Evolutionary conservation across 2,888 invertebrate species (phyloP).

Genomic region (Ochropleura plecta): DNA sequence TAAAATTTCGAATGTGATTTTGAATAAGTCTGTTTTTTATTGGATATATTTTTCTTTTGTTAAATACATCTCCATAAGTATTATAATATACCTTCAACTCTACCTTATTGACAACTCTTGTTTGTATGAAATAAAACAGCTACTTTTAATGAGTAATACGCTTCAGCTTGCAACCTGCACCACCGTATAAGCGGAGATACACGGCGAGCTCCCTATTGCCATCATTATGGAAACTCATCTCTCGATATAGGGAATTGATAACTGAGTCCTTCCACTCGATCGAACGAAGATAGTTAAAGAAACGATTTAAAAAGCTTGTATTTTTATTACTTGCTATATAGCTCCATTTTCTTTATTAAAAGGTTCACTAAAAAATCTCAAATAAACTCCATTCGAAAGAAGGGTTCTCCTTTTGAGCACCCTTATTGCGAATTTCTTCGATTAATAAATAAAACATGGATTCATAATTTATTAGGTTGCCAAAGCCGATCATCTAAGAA

Average conservation of each 20-base stretch:
- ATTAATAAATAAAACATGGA: conserved; percentile 57
- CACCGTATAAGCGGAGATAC: conserved; percentile 64
- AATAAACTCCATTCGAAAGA: conserved; percentile 11
- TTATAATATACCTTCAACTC: not conserved
- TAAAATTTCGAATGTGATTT: not conserved
- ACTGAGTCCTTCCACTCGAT: conserved; percentile 82
- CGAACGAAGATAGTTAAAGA: conserved; percentile 69
- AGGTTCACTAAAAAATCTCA: conserved; percentile 5
- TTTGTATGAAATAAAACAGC: not conserved
- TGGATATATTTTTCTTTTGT: not conserved
- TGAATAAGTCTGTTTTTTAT: not conserved
- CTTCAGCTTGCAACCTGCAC: conserved; percentile 62
- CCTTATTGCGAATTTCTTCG: conserved; percentile 36
- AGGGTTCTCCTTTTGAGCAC: conserved; percentile 26
- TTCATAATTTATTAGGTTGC: conserved; percentile 49
- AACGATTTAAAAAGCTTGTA: conserved; percentile 57
- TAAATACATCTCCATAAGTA: no score
- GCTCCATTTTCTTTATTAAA: conserved; percentile 12
- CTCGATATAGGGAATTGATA: conserved; percentile 86
- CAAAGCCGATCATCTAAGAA: conserved; percentile 35
- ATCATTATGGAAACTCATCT: conserved; percentile 88
- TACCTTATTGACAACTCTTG: not conserved
- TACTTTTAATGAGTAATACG: not conserved
- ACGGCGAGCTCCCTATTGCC: conserved; percentile 82
- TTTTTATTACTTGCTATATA: conserved; percentile 42